Base-by-base conservation (phyloP, 2,888 invertebrate genomes). In the Rugalucina vietnamica region DNA sequence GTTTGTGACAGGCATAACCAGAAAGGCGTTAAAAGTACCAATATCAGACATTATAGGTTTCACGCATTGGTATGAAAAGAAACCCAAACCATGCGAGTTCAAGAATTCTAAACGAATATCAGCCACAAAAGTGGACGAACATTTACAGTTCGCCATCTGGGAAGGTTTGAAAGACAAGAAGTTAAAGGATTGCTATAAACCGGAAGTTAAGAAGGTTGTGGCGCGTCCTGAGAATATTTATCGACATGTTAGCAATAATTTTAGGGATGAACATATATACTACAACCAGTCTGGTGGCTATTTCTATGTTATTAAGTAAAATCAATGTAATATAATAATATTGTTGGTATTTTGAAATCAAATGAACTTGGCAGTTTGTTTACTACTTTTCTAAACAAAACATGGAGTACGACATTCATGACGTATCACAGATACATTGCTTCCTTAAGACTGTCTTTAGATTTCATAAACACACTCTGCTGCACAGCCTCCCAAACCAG, bases 1-100 rank as follows among this genome's bases (percentile, higher is more conserved):
- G 8, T 92, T 90, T 80, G 88, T 93, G 8, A 91, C 92, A 2
- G 93, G 93, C 18, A 86, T 93, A 14, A 76, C 92, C 21, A 84
- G 91, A 0, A 89, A 88, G 43, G 76, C 85, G 0, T 75, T 90
- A 8, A 81, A 81, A 2, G 86, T 90, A 0, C 76, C 79, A 10
- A 84, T 89, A 12, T 36, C 86, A 4, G 77, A 87, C 14, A 84
- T 89, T 0, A 34, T 81, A 8, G 90, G 91, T 8, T 92, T 91
- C 81, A 91, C 92, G 21, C 81, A 84, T n/a, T 90, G 90, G 85
- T 85, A 81, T n/a, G 90, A 92, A 27, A 74, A 82, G 32, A 85
- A 86, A n/a, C 90, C 90, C 0, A 77, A 81, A 39, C 75, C 88
- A 0, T 91, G 91, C 81, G 90, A 91, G 74, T 91, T 90, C 69